phyloP scores from a whole-genome alignment of 1,140 invertebrate species.

The Eriosoma lanigerum region DNA sequence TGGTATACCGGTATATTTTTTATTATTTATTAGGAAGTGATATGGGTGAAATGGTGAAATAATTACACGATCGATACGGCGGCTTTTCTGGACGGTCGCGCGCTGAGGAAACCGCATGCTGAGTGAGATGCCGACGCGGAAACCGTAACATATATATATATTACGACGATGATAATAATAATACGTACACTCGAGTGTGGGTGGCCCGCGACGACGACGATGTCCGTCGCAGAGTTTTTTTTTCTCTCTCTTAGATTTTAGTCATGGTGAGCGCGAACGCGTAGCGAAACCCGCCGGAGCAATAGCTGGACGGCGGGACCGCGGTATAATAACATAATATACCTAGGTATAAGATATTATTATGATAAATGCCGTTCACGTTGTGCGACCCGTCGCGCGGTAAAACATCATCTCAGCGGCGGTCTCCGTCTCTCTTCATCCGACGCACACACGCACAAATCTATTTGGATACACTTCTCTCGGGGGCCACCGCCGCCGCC shows the following conservation, averaged over 20 bases:
- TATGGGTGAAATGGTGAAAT: conserved; percentile 9
- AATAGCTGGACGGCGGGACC: not conserved
- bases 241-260: no score
- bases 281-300: conserved; percentile 23
- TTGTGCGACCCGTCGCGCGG: conserved; percentile 33
- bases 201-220: conserved; percentile 7
- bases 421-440: not conserved
- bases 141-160: no score
- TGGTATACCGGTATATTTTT: not conserved
- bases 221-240: conserved; percentile 9
- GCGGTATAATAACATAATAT: conserved; percentile 12
- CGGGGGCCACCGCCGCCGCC: no score
- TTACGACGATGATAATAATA: no score
- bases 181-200: conserved; percentile 11
- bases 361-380: conserved; percentile 44
- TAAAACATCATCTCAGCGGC: not conserved
- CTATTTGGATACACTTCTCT: conserved; percentile 35
- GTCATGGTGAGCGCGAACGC: conserved; percentile 14
- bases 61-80: conserved; percentile 10
- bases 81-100: not conserved
- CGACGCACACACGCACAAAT: conserved; percentile 1
- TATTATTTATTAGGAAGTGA: not conserved
- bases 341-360: not conserved
- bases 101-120: conserved; percentile 12
- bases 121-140: not conserved